Evolutionary conservation across 2,888 invertebrate genomes (phyloP).

Genomic region (Romanomermis culicivorax): DNA sequence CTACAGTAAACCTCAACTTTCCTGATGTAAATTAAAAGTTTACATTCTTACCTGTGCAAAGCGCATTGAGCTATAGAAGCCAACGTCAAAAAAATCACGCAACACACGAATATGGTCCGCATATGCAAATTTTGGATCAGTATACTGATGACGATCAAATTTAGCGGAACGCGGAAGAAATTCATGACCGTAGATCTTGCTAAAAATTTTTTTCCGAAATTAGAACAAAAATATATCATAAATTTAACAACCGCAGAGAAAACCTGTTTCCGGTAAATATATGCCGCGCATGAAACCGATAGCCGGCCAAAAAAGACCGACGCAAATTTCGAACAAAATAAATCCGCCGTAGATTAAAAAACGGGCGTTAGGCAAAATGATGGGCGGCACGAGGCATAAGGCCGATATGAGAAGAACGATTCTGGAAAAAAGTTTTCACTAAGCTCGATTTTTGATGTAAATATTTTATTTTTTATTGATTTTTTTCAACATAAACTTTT

Average conservation of each 20-base stretch:
- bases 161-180: conserved; percentile 35
- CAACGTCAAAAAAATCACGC: conserved; percentile 30
- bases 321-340: conserved; percentile 34
- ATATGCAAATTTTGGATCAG: conserved; percentile 32
- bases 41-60: conserved; percentile 27
- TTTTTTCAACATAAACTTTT: background rate
- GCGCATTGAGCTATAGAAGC: conserved; percentile 29
- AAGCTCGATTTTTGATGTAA: background rate
- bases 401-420: conserved; percentile 30
- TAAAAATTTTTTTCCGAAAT: conserved; percentile 19
- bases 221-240: background rate
- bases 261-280: conserved; percentile 34
- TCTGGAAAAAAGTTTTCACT: conserved; percentile 21
- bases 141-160: conserved; percentile 34
- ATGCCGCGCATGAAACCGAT: conserved; percentile 33
- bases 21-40: too few species aligned
- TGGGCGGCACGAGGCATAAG: conserved; percentile 30
- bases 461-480: background rate
- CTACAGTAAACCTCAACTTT: too few species aligned
- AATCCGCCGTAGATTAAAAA: conserved; percentile 31
- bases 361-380: conserved; percentile 28
- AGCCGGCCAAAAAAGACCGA: conserved; percentile 37
- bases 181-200: conserved; percentile 36
- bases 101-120: conserved; percentile 32
- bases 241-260: background rate